Evolutionary conservation across 2,888 invertebrate species (phyloP).

Genomic region (Megalurothrips usitatus): DNA sequence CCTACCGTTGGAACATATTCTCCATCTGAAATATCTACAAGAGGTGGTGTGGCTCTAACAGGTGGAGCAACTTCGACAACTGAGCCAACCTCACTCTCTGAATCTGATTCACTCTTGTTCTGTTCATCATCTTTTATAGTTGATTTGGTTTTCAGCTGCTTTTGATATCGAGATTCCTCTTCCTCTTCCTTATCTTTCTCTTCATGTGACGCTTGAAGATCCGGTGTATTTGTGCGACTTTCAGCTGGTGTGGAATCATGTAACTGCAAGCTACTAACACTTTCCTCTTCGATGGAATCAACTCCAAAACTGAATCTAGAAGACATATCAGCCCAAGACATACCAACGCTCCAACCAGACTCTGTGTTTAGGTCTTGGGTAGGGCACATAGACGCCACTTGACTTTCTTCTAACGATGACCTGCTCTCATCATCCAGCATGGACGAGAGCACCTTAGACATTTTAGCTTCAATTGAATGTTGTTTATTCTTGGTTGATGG

Average conservation of each 20-base stretch:
- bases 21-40: neutral
- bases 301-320: slow-evolving; percentile 1
- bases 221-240: neutral
- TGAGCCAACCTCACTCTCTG: neutral
- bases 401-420: neutral
- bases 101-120: neutral
- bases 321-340: slow-evolving; percentile 14
- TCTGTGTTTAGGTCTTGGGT: neutral
- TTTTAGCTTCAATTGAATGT: neutral
- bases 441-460: neutral
- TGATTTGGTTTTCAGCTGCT: neutral
- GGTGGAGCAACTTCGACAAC: neutral
- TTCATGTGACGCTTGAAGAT: neutral
- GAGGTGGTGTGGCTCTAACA: neutral
- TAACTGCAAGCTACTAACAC: neutral
- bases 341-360: neutral
- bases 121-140: neutral
- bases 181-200: neutral
- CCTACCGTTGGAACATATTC: neutral
- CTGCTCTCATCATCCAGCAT: slow-evolving; percentile 1
- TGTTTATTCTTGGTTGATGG: neutral
- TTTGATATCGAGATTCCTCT: neutral
- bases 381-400: neutral
- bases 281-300: neutral
- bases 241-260: neutral